Evolutionary conservation across 2,797 vertebrate genomes (phyloP).

Genomic region (Nyctalus aviator): DNA sequence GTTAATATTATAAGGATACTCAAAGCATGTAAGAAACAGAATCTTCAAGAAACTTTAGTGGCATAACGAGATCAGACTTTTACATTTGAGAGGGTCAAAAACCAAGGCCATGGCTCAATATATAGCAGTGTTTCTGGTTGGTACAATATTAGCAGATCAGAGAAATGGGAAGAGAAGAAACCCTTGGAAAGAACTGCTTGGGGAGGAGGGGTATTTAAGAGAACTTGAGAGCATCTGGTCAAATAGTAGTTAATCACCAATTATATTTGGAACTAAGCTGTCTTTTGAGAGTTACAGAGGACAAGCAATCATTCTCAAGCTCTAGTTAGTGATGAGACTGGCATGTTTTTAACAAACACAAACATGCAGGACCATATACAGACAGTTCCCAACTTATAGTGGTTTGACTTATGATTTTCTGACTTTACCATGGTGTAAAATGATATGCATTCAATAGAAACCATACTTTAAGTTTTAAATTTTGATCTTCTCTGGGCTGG

Average conservation of each 20-base stretch:
- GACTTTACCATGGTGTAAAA: neutral
- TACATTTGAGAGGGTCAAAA: neutral
- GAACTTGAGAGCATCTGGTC: neutral
- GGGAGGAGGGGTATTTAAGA: neutral
- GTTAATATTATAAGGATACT: neutral
- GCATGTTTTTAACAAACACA: neutral
- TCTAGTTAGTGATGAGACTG: neutral
- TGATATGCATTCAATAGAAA: neutral
- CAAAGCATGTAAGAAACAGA: neutral
- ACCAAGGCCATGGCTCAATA: neutral
- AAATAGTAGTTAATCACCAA: neutral
- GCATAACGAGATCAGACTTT: neutral
- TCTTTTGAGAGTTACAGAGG: neutral
- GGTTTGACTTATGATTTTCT: neutral
- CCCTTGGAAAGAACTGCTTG: constrained; percentile 20
- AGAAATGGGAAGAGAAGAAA: neutral
- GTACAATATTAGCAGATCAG: neutral
- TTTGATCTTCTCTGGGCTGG: neutral
- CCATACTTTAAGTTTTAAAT: neutral
- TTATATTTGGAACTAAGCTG: neutral
- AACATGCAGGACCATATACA: neutral
- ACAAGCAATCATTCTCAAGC: neutral
- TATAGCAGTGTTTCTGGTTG: neutral
- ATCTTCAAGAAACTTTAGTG: constrained; percentile 2
- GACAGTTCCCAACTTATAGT: neutral